These are phyloP conservation scores for Oryzias celebensis DNA, from an alignment of 2,113 vertebrate genomes.

Conservation along the genomic window DNA sequence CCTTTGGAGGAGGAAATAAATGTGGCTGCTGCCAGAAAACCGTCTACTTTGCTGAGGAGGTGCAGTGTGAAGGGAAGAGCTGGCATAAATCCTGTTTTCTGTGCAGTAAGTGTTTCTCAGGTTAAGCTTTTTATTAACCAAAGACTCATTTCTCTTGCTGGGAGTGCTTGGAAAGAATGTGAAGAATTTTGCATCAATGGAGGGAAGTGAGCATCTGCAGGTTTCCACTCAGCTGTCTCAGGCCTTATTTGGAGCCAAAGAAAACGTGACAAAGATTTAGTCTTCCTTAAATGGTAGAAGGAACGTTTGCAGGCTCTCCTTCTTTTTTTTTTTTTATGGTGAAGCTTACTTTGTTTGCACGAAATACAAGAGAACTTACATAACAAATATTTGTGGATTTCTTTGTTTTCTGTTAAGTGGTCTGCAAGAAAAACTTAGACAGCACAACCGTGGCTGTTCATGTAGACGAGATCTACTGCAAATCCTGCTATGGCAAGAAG, in stretches of 20 bases:
- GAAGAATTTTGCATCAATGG: slow-evolving; percentile 42
- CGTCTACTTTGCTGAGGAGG: slow-evolving; percentile 94
- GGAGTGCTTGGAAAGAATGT: slow-evolving; percentile 46
- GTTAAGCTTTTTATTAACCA: slow-evolving; percentile 15
- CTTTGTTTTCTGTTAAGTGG: slow-evolving; percentile 74
- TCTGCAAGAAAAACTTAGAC: slow-evolving; percentile 95
- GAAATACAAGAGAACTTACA: neutral
- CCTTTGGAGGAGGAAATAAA: slow-evolving; percentile 90
- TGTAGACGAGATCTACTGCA: slow-evolving; percentile 94
- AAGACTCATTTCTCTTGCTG: slow-evolving; percentile 13
- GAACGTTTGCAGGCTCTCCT: slow-evolving; percentile 25
- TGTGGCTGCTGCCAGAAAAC: slow-evolving; percentile 88
- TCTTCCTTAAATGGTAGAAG: slow-evolving; percentile 63
- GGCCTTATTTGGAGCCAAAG: slow-evolving; percentile 65
- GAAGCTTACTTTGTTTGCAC: neutral
- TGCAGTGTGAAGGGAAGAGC: slow-evolving; percentile 92
- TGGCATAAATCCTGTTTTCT: slow-evolving; percentile 95
- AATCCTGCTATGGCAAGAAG: slow-evolving; percentile 95
- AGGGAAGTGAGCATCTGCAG: slow-evolving; percentile 44
- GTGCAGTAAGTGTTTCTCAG: slow-evolving; percentile 86
- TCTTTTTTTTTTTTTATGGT: slow-evolving; percentile 34
- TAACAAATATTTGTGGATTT: no score
- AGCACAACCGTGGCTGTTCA: slow-evolving; percentile 95
- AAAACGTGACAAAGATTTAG: slow-evolving; percentile 48
- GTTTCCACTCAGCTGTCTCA: slow-evolving; percentile 33